Conservation (phyloP, 2,888 invertebrate species). For the Xestoiulus laeticollis region DNA sequence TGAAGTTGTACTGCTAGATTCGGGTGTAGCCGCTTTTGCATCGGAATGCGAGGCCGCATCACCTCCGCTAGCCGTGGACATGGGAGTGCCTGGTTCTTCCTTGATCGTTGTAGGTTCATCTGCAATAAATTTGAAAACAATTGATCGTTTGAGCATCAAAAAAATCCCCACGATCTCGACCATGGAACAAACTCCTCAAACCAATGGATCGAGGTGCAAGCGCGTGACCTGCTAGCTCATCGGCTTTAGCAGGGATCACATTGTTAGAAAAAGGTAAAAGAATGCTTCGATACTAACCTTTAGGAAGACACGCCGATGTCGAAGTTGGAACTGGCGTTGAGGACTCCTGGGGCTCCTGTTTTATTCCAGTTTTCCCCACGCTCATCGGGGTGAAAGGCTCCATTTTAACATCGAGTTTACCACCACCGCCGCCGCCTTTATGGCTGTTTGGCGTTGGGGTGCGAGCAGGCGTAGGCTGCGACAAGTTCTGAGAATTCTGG, state of each 20-base stretch:
- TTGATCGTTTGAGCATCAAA: too few species aligned
- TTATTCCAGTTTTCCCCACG: constrained; percentile 61
- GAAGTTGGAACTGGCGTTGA: constrained; percentile 55
- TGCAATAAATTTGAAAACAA: constrained; percentile 46
- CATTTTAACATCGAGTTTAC: constrained; percentile 41
- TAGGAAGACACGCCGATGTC: constrained; percentile 56
- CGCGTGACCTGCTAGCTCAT: too few species aligned
- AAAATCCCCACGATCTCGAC: too few species aligned
- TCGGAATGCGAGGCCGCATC: constrained; percentile 52
- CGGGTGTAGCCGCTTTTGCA: constrained; percentile 56
- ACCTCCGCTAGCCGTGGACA: constrained; percentile 64
- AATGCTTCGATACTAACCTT: constrained; percentile 49
- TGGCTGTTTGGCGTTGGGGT: constrained; percentile 57
- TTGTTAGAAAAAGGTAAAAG: too few species aligned
- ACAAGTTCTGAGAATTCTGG: constrained; percentile 48
- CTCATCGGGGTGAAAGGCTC: background rate
- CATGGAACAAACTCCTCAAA: background rate
- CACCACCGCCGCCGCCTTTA: constrained; percentile 48
- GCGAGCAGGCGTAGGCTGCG: constrained; percentile 56
- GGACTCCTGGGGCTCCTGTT: constrained; percentile 67
- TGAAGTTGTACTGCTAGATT: constrained; percentile 55
- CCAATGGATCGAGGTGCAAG: too few species aligned
- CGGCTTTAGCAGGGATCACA: too few species aligned
- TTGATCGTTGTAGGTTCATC: constrained; percentile 68
- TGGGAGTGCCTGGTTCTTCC: constrained; percentile 71